A percentile compares a stretch with the other conserved stretches of the same genome.
phyloP scores from a whole-genome alignment of 2,797 vertebrate species.

The Myiothlypis chrysogaster region DNA sequence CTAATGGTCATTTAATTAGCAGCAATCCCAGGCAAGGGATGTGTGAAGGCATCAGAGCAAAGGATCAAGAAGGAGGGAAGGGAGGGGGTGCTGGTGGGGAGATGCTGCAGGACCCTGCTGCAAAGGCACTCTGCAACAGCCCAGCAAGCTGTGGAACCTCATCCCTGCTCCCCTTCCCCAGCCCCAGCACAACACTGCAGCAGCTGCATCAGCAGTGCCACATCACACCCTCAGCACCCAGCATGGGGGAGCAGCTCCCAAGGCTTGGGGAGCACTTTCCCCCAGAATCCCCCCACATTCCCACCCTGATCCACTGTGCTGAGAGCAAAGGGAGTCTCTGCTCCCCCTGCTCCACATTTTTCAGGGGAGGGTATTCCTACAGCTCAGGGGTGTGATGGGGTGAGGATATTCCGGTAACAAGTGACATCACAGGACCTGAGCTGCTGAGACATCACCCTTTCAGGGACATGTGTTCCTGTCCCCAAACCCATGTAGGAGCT shows the following conservation, averaged over 20 bases:
- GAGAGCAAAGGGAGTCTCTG: background rate
- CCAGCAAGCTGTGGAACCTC: background rate
- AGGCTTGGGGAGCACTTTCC: background rate
- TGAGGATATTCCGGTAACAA: accelerated
- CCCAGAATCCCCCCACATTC: accelerated
- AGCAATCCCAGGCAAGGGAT: background rate
- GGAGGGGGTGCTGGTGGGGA: background rate
- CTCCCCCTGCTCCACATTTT: accelerated
- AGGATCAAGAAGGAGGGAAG: background rate
- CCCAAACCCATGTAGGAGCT: accelerated
- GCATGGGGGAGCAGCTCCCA: accelerated
- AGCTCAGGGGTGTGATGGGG: background rate
- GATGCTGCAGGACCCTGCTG: background rate
- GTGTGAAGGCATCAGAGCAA: background rate
- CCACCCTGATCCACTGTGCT: background rate
- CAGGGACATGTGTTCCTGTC: accelerated
- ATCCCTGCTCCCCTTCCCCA: background rate
- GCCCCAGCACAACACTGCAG: accelerated
- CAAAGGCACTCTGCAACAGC: background rate
- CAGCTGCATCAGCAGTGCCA: accelerated
- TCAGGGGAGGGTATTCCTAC: background rate
- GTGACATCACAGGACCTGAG: background rate
- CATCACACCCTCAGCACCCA: background rate
- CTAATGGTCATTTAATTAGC: constrained; percentile 49
- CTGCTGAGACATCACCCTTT: background rate